These are phyloP conservation scores for Liopterus haemorrhoidalis DNA, from an alignment of 2,888 invertebrate genomes.

Conservation along the genomic window DNA sequence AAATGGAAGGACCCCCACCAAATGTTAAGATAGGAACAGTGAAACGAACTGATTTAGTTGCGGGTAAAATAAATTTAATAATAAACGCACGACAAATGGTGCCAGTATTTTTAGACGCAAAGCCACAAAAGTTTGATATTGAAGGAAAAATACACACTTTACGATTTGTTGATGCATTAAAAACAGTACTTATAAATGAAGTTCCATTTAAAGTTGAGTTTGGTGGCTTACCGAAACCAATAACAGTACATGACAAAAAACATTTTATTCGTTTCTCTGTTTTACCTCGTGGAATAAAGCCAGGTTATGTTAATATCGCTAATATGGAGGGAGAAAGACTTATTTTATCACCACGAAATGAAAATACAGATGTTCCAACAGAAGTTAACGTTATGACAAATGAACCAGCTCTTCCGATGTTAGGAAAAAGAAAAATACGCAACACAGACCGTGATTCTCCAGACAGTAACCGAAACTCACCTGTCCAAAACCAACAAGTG, in stretches of 20 bases:
- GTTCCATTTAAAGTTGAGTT: constrained; percentile 73
- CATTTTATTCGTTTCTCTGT: constrained; percentile 77
- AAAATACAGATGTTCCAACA: constrained; percentile 21
- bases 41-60: constrained; percentile 73
- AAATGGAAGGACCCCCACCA: constrained; percentile 86
- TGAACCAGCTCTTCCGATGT: constrained; percentile 39
- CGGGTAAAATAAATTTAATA: constrained; percentile 77
- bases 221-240: constrained; percentile 76
- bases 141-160: constrained; percentile 67
- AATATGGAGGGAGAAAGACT: constrained; percentile 64
- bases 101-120: constrained; percentile 77
- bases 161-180: constrained; percentile 72
- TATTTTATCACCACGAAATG: constrained; percentile 33
- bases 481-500: constrained; percentile 43
- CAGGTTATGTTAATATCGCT: constrained; percentile 63
- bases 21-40: constrained; percentile 83
- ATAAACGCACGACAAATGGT: constrained; percentile 73
- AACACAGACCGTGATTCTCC: constrained; percentile 35
- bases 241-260: constrained; percentile 66
- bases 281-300: constrained; percentile 64
- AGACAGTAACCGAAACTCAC: constrained; percentile 42
- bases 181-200: constrained; percentile 73
- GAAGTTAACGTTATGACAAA: constrained; percentile 31
- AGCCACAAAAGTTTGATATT: constrained; percentile 71
- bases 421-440: constrained; percentile 28